Evolutionary conservation across 2,888 invertebrate genomes (phyloP).

Genomic region (Electrophaes corylata): DNA sequence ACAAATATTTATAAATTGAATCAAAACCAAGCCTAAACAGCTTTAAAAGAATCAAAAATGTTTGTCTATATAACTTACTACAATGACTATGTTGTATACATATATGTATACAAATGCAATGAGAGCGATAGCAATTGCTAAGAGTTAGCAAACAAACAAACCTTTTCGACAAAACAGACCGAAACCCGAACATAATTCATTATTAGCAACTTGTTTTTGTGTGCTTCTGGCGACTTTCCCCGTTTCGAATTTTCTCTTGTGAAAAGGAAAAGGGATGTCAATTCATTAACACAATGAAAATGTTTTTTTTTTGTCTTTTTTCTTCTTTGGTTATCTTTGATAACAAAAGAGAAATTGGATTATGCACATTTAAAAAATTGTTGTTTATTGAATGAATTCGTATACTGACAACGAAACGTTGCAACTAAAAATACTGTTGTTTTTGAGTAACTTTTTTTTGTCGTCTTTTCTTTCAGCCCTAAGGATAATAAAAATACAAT

Average conservation of each 20-base stretch:
- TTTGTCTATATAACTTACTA: conserved; percentile 10
- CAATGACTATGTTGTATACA: too few species aligned
- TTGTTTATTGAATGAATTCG: neutral
- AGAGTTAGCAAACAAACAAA: conserved; percentile 30
- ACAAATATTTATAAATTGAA: too few species aligned
- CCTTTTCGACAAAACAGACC: conserved; percentile 30
- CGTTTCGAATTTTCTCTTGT: conserved; percentile 11
- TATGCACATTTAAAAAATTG: too few species aligned
- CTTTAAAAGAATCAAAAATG: neutral
- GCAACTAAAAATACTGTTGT: neutral
- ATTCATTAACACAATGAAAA: conserved; percentile 22
- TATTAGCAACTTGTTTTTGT: conserved; percentile 69
- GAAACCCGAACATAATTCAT: conserved; percentile 58
- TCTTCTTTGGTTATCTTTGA: neutral
- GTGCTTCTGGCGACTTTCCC: conserved; percentile 38
- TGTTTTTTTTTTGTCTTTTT: conserved; percentile 5
- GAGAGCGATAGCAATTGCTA: conserved; percentile 13
- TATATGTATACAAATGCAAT: conserved; percentile 14
- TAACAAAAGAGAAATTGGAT: neutral
- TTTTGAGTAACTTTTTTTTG: too few species aligned
- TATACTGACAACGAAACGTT: neutral
- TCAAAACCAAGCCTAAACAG: too few species aligned
- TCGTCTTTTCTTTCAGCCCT: too few species aligned
- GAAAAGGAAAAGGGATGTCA: conserved; percentile 13
- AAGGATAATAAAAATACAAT: too few species aligned